phyloP scores from a whole-genome alignment of 2,888 invertebrate species.

The Phrixothrix hirtus region DNA sequence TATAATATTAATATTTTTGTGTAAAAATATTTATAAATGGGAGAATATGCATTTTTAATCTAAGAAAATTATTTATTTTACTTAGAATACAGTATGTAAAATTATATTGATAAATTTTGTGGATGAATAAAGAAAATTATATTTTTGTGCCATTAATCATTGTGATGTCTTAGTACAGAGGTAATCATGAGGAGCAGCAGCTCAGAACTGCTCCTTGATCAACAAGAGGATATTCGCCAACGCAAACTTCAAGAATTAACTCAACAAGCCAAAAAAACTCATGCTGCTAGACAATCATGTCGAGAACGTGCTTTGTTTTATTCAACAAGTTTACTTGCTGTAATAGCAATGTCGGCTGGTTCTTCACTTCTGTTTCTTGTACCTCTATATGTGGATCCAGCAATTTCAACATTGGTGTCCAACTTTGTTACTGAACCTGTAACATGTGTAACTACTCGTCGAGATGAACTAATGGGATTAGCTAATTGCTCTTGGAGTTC shows the following conservation, averaged over 20 bases:
- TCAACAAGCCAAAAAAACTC: conserved; percentile 51
- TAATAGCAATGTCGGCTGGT: conserved; percentile 72
- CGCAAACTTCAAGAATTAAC: conserved; percentile 65
- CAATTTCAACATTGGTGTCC: conserved; percentile 69
- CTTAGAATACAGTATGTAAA: neutral
- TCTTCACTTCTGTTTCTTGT: conserved; percentile 74
- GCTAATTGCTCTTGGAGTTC: conserved; percentile 82
- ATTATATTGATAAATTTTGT: neutral
- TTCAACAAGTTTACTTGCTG: conserved; percentile 70
- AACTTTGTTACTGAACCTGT: conserved; percentile 77
- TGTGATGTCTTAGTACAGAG: conserved; percentile 49
- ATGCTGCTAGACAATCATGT: conserved; percentile 60
- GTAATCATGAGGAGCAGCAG: conserved; percentile 71
- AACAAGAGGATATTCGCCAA: conserved; percentile 70
- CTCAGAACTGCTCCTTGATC: conserved; percentile 77
- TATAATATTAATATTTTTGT: neutral
- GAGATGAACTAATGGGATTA: conserved; percentile 72
- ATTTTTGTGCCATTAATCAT: neutral
- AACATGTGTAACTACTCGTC: conserved; percentile 70
- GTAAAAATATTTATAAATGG: neutral
- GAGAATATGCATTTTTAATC: neutral
- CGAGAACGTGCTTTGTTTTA: conserved; percentile 73
- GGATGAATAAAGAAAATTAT: neutral
- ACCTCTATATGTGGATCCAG: conserved; percentile 72
- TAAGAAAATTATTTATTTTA: neutral